Percentiles rank a stretch among this genome's conserved stretches.
Evolutionary conservation across 2,113 vertebrate genomes (phyloP).

Genomic region (Montifringilla adamsi): DNA sequence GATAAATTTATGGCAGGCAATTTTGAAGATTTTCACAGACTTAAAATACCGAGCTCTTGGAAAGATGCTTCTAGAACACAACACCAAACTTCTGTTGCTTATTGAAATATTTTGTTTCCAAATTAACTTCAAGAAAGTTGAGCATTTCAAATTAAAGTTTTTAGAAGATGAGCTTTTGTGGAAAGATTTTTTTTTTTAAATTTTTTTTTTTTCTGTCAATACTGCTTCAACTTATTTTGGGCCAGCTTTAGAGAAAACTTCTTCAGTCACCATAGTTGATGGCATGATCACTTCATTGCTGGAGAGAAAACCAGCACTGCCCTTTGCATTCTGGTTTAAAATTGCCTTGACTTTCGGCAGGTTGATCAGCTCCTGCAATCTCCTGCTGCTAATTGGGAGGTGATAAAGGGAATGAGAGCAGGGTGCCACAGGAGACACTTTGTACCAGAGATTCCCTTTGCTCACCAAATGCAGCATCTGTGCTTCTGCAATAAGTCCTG

Average conservation of each 20-base stretch:
- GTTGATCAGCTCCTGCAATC: slow-evolving; percentile 32
- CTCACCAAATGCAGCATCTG: slow-evolving; percentile 22
- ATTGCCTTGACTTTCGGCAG: slow-evolving; percentile 17
- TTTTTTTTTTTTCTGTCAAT: not conserved
- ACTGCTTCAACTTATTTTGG: not conserved
- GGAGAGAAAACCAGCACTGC: not conserved
- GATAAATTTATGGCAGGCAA: not conserved
- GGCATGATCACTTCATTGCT: not conserved
- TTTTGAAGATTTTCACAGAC: not conserved
- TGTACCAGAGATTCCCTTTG: not conserved
- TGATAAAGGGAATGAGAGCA: not conserved
- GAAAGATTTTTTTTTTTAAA: not conserved
- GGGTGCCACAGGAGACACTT: not conserved
- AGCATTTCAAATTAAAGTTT: not conserved
- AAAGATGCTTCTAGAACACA: not conserved
- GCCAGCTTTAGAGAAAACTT: not conserved
- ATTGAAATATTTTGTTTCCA: not conserved
- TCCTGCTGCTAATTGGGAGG: slow-evolving; percentile 48
- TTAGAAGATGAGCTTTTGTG: not conserved
- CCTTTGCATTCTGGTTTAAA: not conserved
- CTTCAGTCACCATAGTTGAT: not conserved
- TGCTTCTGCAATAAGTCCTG: not conserved
- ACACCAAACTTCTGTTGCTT: not conserved
- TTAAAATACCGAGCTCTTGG: not conserved
- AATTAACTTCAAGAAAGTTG: not conserved